Evolutionary conservation across 2,888 invertebrate species (phyloP), one percentile per base, ranked within the genome.

Genomic region (Trissolcus brochymenae): DNA sequence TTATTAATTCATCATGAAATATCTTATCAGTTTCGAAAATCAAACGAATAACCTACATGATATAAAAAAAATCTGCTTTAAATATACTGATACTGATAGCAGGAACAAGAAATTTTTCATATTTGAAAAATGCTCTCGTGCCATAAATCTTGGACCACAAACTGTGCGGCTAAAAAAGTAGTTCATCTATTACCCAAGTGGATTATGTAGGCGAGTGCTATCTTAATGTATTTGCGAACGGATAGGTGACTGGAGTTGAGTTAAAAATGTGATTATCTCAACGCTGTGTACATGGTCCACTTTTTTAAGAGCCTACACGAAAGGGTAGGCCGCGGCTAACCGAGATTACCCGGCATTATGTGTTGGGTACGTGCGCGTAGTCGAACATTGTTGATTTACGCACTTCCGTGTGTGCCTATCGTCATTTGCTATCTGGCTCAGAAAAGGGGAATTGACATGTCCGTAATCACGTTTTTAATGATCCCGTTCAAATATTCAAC

Each of bases 161-260:
- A 56, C 41, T 50, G 17, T 56, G 64, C 40, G 17, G 40, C 6
- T 2, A 62, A 68, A 75, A 75, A 75, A 75, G 29, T 75, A 67
- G 62, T 74, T 73, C 65, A 59, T 74, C 67, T 53, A 68, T 65
- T 53, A 29, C 50, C n/a, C 13, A 56, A 66, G 57, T 57, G 68
- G 73, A 71, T 61, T 53, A 74, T 68, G 82, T 81, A 74, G 81
- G 82, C 80, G 81, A 81, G 60, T 76, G 7, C 79, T 80, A 81
- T 81, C 81, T 82, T 81, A 78, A 71, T 72, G 79, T 85, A 82
- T 84, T 84, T 82, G 81, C 85, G 76, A 81, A 80, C 81, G 81
- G 82, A 82, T 84, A 75, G 81, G 82, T 75, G 79, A 79, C 77
- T 56, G 40, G 65, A 46, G n/a, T 64, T 65, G 11, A 35, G 76